These are phyloP conservation scores for Neodon shergylaensis DNA, from an alignment of 2,113 vertebrate species.

Conservation along the genomic window DNA sequence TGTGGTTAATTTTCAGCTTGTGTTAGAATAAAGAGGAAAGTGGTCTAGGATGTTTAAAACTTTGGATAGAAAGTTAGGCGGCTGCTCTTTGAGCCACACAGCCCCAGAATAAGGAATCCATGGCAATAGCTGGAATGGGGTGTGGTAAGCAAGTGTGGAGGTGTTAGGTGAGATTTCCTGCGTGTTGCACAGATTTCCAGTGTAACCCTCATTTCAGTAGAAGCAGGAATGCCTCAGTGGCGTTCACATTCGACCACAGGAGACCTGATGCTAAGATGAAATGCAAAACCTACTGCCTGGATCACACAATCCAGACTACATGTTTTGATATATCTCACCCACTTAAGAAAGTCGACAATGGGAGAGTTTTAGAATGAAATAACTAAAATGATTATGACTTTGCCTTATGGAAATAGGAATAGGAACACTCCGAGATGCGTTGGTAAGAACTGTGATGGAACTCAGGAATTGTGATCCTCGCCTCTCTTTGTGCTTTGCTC, in stretches of 20 bases:
- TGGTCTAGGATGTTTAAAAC: not conserved
- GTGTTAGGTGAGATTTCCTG: accelerated
- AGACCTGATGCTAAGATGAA: not conserved
- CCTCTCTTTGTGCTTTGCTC: accelerated
- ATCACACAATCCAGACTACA: not conserved
- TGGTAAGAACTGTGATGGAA: not conserved
- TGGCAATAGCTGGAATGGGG: not conserved
- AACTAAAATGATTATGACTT: not conserved
- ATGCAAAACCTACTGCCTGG: not conserved
- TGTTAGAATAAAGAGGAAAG: not conserved
- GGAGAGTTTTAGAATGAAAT: not conserved
- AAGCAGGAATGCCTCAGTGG: not conserved
- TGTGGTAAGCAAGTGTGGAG: accelerated
- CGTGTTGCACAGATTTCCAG: not conserved
- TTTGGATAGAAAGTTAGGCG: not conserved
- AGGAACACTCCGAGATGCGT: not conserved
- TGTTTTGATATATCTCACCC: not conserved
- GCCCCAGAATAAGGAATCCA: not conserved
- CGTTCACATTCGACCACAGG: not conserved
- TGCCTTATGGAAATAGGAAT: not conserved
- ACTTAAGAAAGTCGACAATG: not conserved
- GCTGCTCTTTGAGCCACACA: not conserved
- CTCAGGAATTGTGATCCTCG: not conserved
- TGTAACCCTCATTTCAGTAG: not conserved
- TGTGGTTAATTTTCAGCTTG: constrained; percentile 6